A percentile compares a stretch with the other conserved stretches of the same genome.
Evolutionary conservation across 2,113 vertebrate species (phyloP).

Genomic region (Gila orcuttii): DNA sequence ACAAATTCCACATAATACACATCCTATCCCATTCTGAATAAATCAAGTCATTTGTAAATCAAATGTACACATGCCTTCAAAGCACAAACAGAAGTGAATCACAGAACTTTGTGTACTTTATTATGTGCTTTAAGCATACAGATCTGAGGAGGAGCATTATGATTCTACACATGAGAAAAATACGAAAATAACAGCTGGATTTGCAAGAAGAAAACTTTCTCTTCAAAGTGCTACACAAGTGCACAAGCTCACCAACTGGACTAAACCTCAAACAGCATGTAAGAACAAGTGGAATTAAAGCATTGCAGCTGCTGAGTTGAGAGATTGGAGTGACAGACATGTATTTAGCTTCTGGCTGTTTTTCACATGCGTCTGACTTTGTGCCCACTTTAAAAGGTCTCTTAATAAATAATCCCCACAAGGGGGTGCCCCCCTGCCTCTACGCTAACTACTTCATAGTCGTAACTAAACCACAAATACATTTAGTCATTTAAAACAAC

Average conservation of each 20-base stretch:
- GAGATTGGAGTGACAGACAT: constrained; percentile 35
- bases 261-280: constrained; percentile 25
- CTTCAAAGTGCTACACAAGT: background rate
- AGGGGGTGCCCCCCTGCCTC: constrained; percentile 19
- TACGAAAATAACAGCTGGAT: background rate
- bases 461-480: constrained; percentile 23
- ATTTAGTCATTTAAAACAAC: constrained; percentile 27
- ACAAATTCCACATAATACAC: background rate
- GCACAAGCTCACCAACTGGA: constrained; percentile 1
- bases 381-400: constrained; percentile 11
- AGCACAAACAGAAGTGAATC: constrained; percentile 2
- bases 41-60: background rate
- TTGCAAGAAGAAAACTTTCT: background rate
- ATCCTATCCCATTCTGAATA: background rate
- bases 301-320: constrained; percentile 1
- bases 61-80: background rate
- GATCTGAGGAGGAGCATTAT: background rate
- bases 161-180: background rate
- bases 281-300: constrained; percentile 23
- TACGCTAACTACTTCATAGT: constrained; percentile 9
- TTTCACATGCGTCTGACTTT: background rate
- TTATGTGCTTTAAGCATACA: background rate
- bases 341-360: constrained; percentile 40
- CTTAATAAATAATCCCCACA: constrained; percentile 37
- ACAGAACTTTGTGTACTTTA: background rate